Evolutionary conservation across 2,113 vertebrate species (phyloP).

Genomic region (Corythornis madagascariensis): DNA sequence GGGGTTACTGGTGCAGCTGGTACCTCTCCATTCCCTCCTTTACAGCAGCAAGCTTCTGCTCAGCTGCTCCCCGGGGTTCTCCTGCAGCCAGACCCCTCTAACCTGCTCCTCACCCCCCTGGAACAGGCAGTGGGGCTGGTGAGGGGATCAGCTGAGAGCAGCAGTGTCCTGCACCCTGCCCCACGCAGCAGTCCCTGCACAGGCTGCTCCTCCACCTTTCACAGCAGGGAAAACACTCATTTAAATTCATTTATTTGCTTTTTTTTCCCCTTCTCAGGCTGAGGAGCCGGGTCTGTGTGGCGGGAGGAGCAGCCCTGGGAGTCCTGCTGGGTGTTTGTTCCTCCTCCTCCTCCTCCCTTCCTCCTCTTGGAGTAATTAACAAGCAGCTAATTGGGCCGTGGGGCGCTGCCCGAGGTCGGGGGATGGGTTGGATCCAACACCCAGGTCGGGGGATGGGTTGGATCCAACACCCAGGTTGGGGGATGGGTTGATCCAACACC

Average conservation of each 20-base stretch:
- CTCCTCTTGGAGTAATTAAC: background rate
- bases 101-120: background rate
- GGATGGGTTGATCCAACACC: accelerated
- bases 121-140: background rate
- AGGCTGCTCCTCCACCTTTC: background rate
- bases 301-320: background rate
- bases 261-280: background rate
- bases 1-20: background rate
- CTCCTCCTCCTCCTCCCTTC: background rate
- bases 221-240: background rate
- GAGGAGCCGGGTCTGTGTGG: background rate
- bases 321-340: background rate
- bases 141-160: background rate
- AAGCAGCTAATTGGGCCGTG: accelerated
- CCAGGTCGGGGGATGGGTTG: accelerated
- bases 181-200: background rate
- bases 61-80: accelerated
- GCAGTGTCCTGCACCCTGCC: background rate
- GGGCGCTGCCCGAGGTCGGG: accelerated
- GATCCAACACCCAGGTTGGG: background rate
- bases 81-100: background rate
- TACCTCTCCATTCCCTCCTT: accelerated
- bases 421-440: accelerated
- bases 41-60: background rate
- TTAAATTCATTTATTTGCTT: no score